Base-by-base conservation (phyloP, 23 tunicate species). In the Styela clava region DNA sequence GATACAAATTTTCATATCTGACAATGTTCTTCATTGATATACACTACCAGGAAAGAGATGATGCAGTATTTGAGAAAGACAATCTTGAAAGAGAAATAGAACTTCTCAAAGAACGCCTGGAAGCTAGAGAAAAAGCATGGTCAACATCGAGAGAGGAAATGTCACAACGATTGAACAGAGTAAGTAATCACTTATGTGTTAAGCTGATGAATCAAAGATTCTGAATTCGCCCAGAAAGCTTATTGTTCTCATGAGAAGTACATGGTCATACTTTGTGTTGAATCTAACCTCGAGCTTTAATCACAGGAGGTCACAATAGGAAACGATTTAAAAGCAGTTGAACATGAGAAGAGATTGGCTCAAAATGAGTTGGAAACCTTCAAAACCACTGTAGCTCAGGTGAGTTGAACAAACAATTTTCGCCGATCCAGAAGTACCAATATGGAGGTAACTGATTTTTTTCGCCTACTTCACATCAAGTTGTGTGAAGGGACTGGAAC, bases 41-140 rank as follows among this genome's bases (percentile, higher is more conserved):
- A n/a, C n/a, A n/a, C n/a, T n/a, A n/a, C 21, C 65, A 91, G 97
- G 97, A 91, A 16, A 74, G 86, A 34, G 97, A 91, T 44, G 97
- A 91, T 31, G 86, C 81, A n/a, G 27, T 69, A 3, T 65, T 22
- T 69, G 89, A 81, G 1, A 86, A 91, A 64, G 90, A 85, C 30
- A 80, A 88, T 35, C 33, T 91, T 76, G 87, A 86, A 70, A 78
- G 90, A 25, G 97, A 91, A 44, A 52, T 81, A 31, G 90, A 82
- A 68, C 67, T 91, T 23, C 73, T 91, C 24, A 85, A 91, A 62
- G 87, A 91, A 32, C 34, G 97, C 0, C 44, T 91, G 23, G 70
- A 31, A 3, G 97, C 97, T 19, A 78, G 84, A 31, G 97, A 91
- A 33, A 91, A 86, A 78, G 79, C 97, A 33, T 82, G 89, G 87